Percentiles rank a stretch among this genome's conserved stretches.
These are phyloP conservation scores for Salarias fasciatus DNA, from an alignment of 2,797 vertebrate genomes.

Conservation along the genomic window DNA sequence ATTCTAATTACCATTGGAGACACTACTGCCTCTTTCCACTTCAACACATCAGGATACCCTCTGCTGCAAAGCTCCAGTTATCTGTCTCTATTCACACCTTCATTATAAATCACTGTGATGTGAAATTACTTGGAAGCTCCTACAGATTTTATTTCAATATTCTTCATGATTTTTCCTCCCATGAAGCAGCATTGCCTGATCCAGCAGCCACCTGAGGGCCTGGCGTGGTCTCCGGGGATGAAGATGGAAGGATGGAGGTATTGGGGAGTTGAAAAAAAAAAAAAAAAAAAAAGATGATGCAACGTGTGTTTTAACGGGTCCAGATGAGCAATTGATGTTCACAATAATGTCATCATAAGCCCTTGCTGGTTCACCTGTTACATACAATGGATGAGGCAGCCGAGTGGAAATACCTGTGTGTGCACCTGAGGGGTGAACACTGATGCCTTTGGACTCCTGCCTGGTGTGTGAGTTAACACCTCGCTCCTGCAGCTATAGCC, in stretches of 20 bases:
- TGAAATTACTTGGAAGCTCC: conserved; percentile 61
- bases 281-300: not conserved
- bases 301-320: conserved; percentile 9
- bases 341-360: conserved; percentile 52
- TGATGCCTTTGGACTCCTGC: conserved; percentile 39
- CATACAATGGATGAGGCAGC: conserved; percentile 51
- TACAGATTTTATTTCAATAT: conserved; percentile 53
- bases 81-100: conserved; percentile 35
- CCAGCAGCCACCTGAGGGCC: conserved; percentile 43
- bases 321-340: conserved; percentile 49
- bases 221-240: conserved; percentile 34
- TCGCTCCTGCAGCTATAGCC: conserved; percentile 36
- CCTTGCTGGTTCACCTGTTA: conserved; percentile 55
- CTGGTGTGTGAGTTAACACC: conserved; percentile 51
- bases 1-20: not conserved
- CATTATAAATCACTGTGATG: conserved; percentile 64
- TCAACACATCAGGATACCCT: conserved; percentile 6
- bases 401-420: conserved; percentile 57
- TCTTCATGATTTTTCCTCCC: conserved; percentile 52
- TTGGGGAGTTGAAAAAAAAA: not conserved
- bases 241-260: not conserved
- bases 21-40: conserved; percentile 6
- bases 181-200: conserved; percentile 49
- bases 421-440: conserved; percentile 49
- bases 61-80: conserved; percentile 36